These are phyloP conservation scores for Chironomus striatipennis DNA, from an alignment of 1,140 invertebrate genomes.

Conservation along the genomic window DNA sequence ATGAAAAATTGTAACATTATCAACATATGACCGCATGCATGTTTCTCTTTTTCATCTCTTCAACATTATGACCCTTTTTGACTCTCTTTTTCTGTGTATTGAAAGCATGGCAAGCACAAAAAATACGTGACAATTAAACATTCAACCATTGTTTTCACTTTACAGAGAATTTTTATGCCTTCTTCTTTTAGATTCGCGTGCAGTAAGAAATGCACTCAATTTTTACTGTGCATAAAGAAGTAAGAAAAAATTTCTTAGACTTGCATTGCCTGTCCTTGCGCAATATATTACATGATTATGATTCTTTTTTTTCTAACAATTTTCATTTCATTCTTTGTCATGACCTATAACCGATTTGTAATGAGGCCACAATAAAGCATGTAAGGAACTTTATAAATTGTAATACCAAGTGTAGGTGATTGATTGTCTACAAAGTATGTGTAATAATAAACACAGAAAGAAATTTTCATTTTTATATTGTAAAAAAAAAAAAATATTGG, in stretches of 20 bases:
- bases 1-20: background rate
- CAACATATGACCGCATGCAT: background rate
- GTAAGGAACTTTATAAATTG: too few relatives aligned
- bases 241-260: background rate
- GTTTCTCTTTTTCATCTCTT: background rate
- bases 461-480: too few relatives aligned
- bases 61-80: background rate
- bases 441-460: too few relatives aligned
- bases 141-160: conserved; percentile 17
- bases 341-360: conserved; percentile 19
- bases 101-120: background rate
- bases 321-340: background rate
- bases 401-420: background rate
- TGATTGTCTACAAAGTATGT: background rate
- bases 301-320: background rate
- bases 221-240: background rate
- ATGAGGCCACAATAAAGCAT: background rate
- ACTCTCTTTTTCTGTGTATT: background rate
- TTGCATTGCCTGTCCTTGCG: conserved; percentile 9
- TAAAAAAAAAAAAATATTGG: background rate
- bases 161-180: background rate
- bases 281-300: conserved; percentile 4
- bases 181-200: background rate
- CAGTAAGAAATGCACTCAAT: background rate
- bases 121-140: conserved; percentile 21